Percentiles rank a stretch among this genome's conserved stretches.
Evolutionary conservation across 2,797 vertebrate species (phyloP).

Genomic region (Rhinella marina): DNA sequence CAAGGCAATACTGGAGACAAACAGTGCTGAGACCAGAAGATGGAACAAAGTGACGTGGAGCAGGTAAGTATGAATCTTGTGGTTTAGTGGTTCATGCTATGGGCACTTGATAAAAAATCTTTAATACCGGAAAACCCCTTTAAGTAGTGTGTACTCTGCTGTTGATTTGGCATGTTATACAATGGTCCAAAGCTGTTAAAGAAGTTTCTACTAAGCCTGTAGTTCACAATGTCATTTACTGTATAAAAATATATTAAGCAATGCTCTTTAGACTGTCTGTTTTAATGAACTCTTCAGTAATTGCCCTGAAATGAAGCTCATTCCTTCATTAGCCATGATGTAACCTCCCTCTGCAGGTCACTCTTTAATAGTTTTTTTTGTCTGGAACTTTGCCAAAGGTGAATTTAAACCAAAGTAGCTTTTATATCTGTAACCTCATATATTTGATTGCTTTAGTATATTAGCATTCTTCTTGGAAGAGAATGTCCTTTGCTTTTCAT

Average conservation of each 20-base stretch:
- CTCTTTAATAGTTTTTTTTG: constrained; percentile 32
- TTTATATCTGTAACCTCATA: constrained; percentile 30
- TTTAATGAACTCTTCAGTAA: constrained; percentile 38
- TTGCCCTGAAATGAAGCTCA: constrained; percentile 34
- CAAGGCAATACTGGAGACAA: no score
- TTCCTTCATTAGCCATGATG: constrained; percentile 38
- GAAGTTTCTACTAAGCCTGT: neutral
- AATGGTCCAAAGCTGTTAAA: neutral
- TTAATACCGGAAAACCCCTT: no score
- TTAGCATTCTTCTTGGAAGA: neutral
- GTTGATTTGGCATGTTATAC: neutral
- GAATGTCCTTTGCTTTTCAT: constrained; percentile 4
- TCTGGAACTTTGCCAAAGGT: constrained; percentile 25
- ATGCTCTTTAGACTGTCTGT: constrained; percentile 22
- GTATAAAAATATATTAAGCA: constrained; percentile 29
- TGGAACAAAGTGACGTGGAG: neutral
- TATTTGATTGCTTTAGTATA: constrained; percentile 13
- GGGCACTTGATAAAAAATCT: no score
- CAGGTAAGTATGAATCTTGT: no score
- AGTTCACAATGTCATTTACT: constrained; percentile 10
- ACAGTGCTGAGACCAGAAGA: neutral
- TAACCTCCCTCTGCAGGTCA: constrained; percentile 34
- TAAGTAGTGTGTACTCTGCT: neutral
- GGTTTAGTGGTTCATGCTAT: no score
- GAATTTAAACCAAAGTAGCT: constrained; percentile 8